phyloP scores from a whole-genome alignment of 2,888 invertebrate genomes.

The Isoperla grammatica region DNA sequence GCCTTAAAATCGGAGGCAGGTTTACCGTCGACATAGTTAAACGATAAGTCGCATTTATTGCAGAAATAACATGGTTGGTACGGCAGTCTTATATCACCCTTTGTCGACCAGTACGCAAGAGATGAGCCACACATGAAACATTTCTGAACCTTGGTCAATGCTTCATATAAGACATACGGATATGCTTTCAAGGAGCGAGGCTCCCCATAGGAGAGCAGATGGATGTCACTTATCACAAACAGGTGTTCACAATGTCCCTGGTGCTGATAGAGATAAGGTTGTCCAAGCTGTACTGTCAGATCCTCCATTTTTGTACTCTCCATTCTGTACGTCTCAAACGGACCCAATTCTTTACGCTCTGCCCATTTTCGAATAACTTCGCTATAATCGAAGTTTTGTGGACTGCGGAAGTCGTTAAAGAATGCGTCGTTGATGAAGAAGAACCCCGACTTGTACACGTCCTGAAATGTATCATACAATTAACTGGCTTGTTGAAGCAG shows the following conservation, averaged over 20 bases:
- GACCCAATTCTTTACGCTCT: conserved; percentile 43
- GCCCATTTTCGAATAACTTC: conserved; percentile 59
- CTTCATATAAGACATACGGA: too few relatives aligned
- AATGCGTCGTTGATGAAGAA: conserved; percentile 74
- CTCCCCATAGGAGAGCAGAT: conserved; percentile 35
- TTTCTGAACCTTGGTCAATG: too few relatives aligned
- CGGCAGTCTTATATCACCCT: too few relatives aligned
- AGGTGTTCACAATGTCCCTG: conserved; percentile 91
- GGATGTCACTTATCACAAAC: conserved; percentile 71
- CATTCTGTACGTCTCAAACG: conserved; percentile 52
- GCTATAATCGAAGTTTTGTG: conserved; percentile 60
- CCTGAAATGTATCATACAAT: conserved; percentile 44
- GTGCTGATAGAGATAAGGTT: conserved; percentile 79
- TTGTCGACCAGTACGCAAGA: too few relatives aligned
- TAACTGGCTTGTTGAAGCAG: not conserved
- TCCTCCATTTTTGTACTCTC: conserved; percentile 43
- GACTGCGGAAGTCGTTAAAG: conserved; percentile 64
- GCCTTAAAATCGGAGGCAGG: too few relatives aligned
- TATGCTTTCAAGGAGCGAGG: too few relatives aligned
- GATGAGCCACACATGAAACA: too few relatives aligned
- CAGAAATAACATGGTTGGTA: too few relatives aligned
- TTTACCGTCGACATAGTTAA: too few relatives aligned
- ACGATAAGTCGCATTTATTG: too few relatives aligned
- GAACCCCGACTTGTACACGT: conserved; percentile 62
- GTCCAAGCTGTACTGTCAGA: conserved; percentile 50